These are phyloP conservation scores for Pseudachorutes palmiensis DNA, from an alignment of 1,140 invertebrate genomes.

Conservation along the genomic window DNA sequence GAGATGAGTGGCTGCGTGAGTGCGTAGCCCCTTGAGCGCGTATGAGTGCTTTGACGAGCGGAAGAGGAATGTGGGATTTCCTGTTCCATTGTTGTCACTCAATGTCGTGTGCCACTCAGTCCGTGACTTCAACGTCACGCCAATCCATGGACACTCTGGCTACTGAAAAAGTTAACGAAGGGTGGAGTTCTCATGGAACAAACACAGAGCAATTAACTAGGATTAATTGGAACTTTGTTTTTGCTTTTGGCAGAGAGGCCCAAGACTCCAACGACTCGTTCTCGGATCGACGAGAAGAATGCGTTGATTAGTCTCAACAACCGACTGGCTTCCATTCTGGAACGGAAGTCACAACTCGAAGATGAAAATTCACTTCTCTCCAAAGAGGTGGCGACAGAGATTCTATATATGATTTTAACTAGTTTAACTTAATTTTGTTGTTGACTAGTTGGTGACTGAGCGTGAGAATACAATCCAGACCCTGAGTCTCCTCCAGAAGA, in stretches of 20 bases:
- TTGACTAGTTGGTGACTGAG: constrained; percentile 27
- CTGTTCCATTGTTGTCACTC: no score
- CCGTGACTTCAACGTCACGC: no score
- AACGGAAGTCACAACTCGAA: constrained; percentile 27
- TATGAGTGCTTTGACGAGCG: no score
- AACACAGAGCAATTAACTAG: no score
- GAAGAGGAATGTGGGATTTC: no score
- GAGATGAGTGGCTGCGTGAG: no score
- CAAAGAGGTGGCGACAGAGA: constrained; percentile 32
- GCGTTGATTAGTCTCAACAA: constrained; percentile 32
- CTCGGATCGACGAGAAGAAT: constrained; percentile 34
- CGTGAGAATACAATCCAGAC: constrained; percentile 28
- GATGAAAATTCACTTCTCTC: constrained; percentile 27
- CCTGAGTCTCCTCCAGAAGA: constrained; percentile 24
- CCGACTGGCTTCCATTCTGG: constrained; percentile 28
- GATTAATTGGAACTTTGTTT: no score
- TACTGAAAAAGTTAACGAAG: no score
- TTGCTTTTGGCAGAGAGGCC: constrained; percentile 27
- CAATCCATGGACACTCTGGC: no score
- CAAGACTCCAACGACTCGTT: constrained; percentile 26
- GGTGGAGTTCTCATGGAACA: no score
- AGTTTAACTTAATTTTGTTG: constrained; percentile 11
- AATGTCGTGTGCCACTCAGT: no score
- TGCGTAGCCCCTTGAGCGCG: no score
- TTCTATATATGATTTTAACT: not conserved